Percentiles rank a stretch among this genome's conserved stretches.
Conservation (phyloP, 2,888 invertebrate genomes). For the Torymus texanus region DNA sequence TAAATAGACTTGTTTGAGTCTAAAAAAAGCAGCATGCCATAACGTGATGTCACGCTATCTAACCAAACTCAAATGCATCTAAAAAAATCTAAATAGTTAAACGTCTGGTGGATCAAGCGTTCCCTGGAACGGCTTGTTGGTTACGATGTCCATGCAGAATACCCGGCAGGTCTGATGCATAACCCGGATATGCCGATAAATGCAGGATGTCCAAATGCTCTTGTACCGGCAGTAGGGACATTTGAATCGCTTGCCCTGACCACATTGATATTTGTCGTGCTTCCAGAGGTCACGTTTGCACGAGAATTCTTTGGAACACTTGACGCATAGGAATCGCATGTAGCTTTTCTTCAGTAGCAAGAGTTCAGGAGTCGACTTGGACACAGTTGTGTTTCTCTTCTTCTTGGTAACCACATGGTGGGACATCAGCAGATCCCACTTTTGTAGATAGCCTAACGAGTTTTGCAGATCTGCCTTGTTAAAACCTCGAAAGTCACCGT, state of each 20-base stretch:
- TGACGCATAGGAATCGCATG: slow-evolving; percentile 62
- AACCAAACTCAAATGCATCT: too few species aligned
- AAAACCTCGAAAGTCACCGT: slow-evolving; percentile 32
- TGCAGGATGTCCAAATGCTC: slow-evolving; percentile 59
- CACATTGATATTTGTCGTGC: slow-evolving; percentile 75
- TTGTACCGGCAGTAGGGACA: slow-evolving; percentile 73
- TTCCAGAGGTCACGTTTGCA: slow-evolving; percentile 71
- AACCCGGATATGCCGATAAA: slow-evolving; percentile 64
- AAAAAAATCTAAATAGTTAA: not conserved
- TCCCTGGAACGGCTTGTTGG: slow-evolving; percentile 19
- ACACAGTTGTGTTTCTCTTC: too few species aligned
- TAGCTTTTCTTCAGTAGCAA: slow-evolving; percentile 25
- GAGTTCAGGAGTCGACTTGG: not conserved
- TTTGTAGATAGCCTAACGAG: slow-evolving; percentile 24
- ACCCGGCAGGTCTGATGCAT: slow-evolving; percentile 62
- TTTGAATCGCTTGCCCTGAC: slow-evolving; percentile 74
- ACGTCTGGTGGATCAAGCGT: not conserved
- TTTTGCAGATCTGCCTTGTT: slow-evolving; percentile 17
- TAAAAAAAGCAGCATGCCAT: too few species aligned
- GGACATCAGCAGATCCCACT: slow-evolving; percentile 43
- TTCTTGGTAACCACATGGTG: not conserved
- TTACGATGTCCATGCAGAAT: slow-evolving; percentile 53
- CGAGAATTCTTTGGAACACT: slow-evolving; percentile 67
- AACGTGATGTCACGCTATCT: too few species aligned
- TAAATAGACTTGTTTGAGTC: too few species aligned